Evolutionary conservation across 2,113 vertebrate species (phyloP).

Genomic region (Megaleporinus macrocephalus): DNA sequence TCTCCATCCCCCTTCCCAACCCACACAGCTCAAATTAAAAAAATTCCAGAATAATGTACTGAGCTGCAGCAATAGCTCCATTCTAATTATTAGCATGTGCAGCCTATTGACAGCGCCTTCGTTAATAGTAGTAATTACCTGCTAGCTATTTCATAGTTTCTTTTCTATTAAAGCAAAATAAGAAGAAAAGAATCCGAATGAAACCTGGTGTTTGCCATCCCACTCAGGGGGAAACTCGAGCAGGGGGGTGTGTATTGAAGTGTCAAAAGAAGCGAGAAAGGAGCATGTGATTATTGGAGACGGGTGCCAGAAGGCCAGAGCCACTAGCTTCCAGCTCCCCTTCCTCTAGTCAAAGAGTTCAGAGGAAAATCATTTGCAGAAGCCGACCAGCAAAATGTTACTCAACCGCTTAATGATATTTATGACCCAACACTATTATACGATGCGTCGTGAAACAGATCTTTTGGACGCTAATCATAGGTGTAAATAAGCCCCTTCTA

Average conservation of each 20-base stretch:
- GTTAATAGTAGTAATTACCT: slow-evolving; percentile 69
- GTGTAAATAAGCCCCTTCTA: neutral
- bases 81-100: slow-evolving; percentile 59
- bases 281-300: slow-evolving; percentile 48
- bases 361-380: neutral
- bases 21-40: slow-evolving; percentile 24
- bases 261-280: slow-evolving; percentile 42
- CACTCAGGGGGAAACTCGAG: neutral
- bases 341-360: neutral
- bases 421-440: neutral
- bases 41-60: slow-evolving; percentile 49
- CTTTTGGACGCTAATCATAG: neutral
- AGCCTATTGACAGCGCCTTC: slow-evolving; percentile 55
- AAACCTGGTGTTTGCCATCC: slow-evolving; percentile 45
- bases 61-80: slow-evolving; percentile 50
- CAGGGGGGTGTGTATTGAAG: slow-evolving; percentile 47
- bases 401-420: neutral
- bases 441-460: neutral
- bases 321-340: neutral
- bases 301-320: neutral
- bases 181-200: slow-evolving; percentile 49
- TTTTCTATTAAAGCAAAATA: slow-evolving; percentile 42
- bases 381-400: neutral
- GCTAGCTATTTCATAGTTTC: slow-evolving; percentile 56
- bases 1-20: too few relatives aligned